Evolutionary conservation across 30 jellyfish, hydroid and myxozoan genomes (phyloP), one percentile per base, ranked within the genome.

Genomic region (Turritopsis rubra): DNA sequence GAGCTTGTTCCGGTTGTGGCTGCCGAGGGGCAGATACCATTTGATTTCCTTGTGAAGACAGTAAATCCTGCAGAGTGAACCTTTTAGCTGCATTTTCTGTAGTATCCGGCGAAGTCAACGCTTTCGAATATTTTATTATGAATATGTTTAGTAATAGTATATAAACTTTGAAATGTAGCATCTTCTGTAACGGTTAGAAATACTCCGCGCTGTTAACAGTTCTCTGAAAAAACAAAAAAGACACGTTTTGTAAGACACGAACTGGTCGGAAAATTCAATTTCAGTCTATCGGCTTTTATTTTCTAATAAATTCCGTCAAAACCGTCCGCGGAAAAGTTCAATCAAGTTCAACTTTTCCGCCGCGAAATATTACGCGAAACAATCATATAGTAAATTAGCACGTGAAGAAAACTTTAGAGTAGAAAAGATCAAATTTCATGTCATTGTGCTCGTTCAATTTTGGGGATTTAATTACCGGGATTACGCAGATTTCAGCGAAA

Each of bases 71-170:
- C 21, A 82, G 52, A 0, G 88, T 82, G 75, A 82, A 82, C 85
- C 88, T 66, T 71, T 82, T 82, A 68, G 79, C 87, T 18, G 84
- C 87, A 80, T 80, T 80, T 41, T 80, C 81, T 18, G 85, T 80
- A 79, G 81, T 80, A 52, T 80, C 87, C 28, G 81, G 87, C 16
- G 70, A 68, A 25, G 65, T 80, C 21, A 52, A 24, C 28, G 53
- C 21, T 53, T 80, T 31, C 7, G 52, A 41, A 41, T 41, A 41
- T 41, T 41, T 41, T 41, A 41, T 41, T 5, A 13, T 41, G 60
- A 41, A 41, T 13, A 41, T 5, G 13, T 3, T 41, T 41, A 3
- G 60, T 41, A 41, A 13, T 5, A 41, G 60, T 41, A 41, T 41
- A 41, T 41, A 41, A 41, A 41, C 5, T 41, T 41, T 41, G 60